These are phyloP conservation scores for Phortica variegata DNA, from an alignment of 1,140 invertebrate species.

Conservation along the genomic window DNA sequence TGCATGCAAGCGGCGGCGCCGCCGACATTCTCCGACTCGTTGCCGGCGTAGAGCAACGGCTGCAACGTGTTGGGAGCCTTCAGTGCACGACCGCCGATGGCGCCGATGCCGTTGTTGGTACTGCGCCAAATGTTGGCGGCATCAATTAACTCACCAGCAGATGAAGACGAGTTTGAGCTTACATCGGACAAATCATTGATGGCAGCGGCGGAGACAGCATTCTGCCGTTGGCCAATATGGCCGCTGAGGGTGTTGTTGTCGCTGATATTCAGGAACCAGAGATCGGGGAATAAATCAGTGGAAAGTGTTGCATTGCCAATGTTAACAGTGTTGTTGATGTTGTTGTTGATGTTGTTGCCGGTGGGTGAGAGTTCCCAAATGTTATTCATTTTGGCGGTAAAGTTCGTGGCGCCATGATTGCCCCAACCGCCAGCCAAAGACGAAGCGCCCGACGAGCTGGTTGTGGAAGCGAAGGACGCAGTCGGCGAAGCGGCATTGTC, in stretches of 20 bases:
- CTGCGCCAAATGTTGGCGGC: conserved; percentile 34
- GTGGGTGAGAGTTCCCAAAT: conserved; percentile 47
- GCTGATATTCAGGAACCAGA: conserved; percentile 40
- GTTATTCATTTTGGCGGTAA: conserved; percentile 35
- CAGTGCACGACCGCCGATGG: conserved; percentile 12
- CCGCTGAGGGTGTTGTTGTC: conserved; percentile 17
- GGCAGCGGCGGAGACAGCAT: conserved; percentile 6
- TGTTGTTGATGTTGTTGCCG: conserved; percentile 9
- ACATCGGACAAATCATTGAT: conserved; percentile 30
- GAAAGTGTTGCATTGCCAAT: conserved; percentile 7
- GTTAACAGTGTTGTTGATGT: conserved; percentile 1
- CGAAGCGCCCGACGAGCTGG: conserved; percentile 34
- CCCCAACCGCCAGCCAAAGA: conserved; percentile 16
- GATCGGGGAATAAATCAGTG: conserved; percentile 46
- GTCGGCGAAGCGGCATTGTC: conserved; percentile 36
- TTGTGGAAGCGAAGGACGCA: conserved; percentile 24
- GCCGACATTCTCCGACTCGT: conserved; percentile 38
- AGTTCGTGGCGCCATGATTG: conserved; percentile 14
- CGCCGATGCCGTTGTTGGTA: conserved; percentile 2
- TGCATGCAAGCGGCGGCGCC: conserved; percentile 59
- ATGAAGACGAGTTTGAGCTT: conserved; percentile 44
- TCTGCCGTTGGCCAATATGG: conserved; percentile 9
- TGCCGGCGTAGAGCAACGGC: background rate
- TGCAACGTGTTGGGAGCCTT: conserved; percentile 17
- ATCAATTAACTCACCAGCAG: conserved; percentile 32